phyloP scores from a whole-genome alignment of 2,888 invertebrate species.

The Tachina fera region DNA sequence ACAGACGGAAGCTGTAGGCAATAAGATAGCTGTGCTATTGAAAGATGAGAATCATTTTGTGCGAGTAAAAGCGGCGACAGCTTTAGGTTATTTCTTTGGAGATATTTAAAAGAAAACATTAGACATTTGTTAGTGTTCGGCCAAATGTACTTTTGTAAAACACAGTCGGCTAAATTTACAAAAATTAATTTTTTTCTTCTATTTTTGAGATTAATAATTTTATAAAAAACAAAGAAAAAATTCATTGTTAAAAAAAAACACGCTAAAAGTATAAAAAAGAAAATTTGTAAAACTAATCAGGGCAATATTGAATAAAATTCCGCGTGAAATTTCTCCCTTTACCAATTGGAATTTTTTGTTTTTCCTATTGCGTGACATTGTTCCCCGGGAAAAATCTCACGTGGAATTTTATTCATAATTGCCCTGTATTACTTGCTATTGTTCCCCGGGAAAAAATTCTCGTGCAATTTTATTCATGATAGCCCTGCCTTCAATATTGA shows the following conservation, averaged over 20 bases:
- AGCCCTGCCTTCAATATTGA: too few species aligned
- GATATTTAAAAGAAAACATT: constrained; percentile 75
- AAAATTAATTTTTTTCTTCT: neutral
- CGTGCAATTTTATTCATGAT: too few species aligned
- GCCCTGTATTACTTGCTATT: too few species aligned
- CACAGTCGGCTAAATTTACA: too few species aligned
- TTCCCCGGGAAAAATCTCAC: too few species aligned
- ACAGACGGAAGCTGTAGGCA: constrained; percentile 81
- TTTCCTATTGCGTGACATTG: too few species aligned
- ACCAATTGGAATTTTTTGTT: too few species aligned
- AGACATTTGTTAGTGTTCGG: neutral
- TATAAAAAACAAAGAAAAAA: neutral
- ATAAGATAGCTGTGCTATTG: constrained; percentile 80
- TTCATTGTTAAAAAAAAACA: neutral
- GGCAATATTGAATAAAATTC: too few species aligned
- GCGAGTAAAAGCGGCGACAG: constrained; percentile 81
- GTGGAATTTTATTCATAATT: too few species aligned
- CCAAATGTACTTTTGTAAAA: neutral
- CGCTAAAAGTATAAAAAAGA: too few species aligned
- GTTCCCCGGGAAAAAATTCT: too few species aligned
- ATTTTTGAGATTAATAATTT: neutral
- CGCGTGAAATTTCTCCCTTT: too few species aligned
- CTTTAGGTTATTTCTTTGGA: constrained; percentile 82
- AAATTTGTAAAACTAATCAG: neutral
- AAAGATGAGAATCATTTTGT: constrained; percentile 81